Evolutionary conservation across 2,888 invertebrate species (phyloP).

Genomic region (Ypsolopha sequella): DNA sequence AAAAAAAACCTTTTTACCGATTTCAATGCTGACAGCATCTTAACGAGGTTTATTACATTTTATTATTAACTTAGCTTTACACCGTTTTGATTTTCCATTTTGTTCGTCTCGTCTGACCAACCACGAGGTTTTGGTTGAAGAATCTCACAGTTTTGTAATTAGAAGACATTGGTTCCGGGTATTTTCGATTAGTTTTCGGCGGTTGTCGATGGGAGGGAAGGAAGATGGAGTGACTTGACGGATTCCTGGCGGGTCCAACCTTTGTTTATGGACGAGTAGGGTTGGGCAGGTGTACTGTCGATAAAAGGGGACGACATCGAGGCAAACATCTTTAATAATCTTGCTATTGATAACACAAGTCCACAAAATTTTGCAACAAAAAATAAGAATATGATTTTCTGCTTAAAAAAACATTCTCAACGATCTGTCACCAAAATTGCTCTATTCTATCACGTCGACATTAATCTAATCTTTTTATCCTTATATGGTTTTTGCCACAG

Average conservation of each 20-base stretch:
- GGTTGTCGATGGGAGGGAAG: slow-evolving; percentile 21
- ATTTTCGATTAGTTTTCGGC: slow-evolving; percentile 61
- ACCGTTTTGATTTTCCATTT: slow-evolving; percentile 12
- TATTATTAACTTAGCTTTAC: too few species aligned
- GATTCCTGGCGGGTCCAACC: slow-evolving; percentile 42
- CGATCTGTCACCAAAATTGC: too few species aligned
- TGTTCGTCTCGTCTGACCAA: slow-evolving; percentile 23
- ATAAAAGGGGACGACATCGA: slow-evolving; percentile 16
- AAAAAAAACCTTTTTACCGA: too few species aligned
- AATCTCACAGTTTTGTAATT: slow-evolving; percentile 35
- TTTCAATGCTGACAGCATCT: too few species aligned
- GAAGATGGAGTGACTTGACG: slow-evolving; percentile 44
- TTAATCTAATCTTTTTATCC: too few species aligned
- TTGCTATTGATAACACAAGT: neutral
- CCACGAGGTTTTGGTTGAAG: slow-evolving; percentile 22
- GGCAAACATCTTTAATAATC: neutral
- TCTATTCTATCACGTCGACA: too few species aligned
- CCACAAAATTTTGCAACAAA: too few species aligned
- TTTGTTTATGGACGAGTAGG: slow-evolving; percentile 41
- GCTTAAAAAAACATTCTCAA: too few species aligned
- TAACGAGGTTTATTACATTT: too few species aligned
- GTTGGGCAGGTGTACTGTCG: slow-evolving; percentile 7
- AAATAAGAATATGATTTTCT: too few species aligned
- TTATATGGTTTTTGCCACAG: too few species aligned
- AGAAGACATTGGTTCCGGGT: slow-evolving; percentile 62